Evolutionary conservation across 2,888 invertebrate species (phyloP), one percentile per base, ranked within the genome.

Genomic region (Rhimphoctona megacephalus): DNA sequence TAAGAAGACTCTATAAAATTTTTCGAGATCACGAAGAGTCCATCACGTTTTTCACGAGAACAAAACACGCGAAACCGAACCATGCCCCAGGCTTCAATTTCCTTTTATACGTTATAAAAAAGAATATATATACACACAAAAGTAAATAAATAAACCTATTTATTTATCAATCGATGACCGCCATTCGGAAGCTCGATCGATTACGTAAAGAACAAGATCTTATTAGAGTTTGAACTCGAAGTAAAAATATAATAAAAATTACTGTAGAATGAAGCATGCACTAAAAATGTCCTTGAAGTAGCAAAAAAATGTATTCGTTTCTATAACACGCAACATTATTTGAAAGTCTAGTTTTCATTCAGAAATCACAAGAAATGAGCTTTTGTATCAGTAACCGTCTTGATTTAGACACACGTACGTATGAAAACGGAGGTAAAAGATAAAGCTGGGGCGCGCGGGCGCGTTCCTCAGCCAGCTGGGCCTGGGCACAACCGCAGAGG

Each of bases 401-500:
- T 30, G 30, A 61, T 61, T 61, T 61, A 61, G 61, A 30, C 30
- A 61, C 25, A 25, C 11, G 17, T 30, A 61, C 5, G 30, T 61
- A 61, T 30, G 30, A 30, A 30, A 61, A 61, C 33, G 43, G 46
- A 19, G 19, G 76, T 7, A 43, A 64, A 64, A 82, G 78, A 79
- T 78, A 78, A 46, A 78, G 30, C 61, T 30, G 30, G 73, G 88
- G 84, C 67, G 66, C 79, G 76, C 89, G 86, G 88, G 84, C 67
- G 70, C 80, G 61, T 25, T 77, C 87, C 85, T 88, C 76, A 85
- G 83, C 79, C 90, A 90, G 90, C 89, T 89, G 91, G 89, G 89
- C 88, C 88, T 87, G 73, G 72, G 72, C 72, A 33, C 85, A 81
- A 89, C 91, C 91, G 89, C 81, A 82, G 73, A 69, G 80, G 70